Base-by-base conservation (phyloP, 2,113 vertebrate genomes). In the Siniperca chuatsi region DNA sequence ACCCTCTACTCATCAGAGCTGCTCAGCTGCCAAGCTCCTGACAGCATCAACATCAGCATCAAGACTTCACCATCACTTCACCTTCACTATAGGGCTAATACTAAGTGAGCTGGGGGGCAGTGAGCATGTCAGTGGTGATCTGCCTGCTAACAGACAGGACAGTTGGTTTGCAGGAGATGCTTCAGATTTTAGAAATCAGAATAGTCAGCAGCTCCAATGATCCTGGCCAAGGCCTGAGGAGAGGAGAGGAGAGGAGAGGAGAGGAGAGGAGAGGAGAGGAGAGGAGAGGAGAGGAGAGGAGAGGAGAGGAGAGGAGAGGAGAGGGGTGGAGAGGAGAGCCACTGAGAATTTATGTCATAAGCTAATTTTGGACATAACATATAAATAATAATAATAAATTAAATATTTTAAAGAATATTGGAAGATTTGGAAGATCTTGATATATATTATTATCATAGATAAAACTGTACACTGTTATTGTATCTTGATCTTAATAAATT, bases 41-140 rank as follows among this genome's bases (percentile, higher is more conserved):
- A 88, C 89, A 92, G 82, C 83, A 82, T 87, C 87, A 89, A 78
- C 84, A 89, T 90, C 88, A 90, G 87, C 86, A 88, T 84, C 84
- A 58, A 84, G 79, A 82, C 86, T 81, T 79, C 83, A 67, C 62
- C 88, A 78, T 82, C 78, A 74, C 73, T 87, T 82, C 78, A 48
- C 64, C 64, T 44, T 68, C 65, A 58, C 68, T 73, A 48, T 16
- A 2, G 16, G 66, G 62, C 69, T 88, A 84, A 92, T 81, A 68
- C 79, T 62, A 16, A 79, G 85, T 87, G 86, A 91, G 62, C 71
- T 9, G 79, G 57, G 75, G 83, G 74, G 42, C 54, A 23, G 85
- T 33, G 79, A 67, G 72, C 60, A 50, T 81, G 83, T 85, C 86
- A 86, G 83, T 20, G 83, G 70, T 68, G 68, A 90, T 87, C 80